A percentile compares a stretch with the other conserved stretches of the same genome.
Conservation (phyloP, 2,888 invertebrate species). For the Melolontha melolontha region DNA sequence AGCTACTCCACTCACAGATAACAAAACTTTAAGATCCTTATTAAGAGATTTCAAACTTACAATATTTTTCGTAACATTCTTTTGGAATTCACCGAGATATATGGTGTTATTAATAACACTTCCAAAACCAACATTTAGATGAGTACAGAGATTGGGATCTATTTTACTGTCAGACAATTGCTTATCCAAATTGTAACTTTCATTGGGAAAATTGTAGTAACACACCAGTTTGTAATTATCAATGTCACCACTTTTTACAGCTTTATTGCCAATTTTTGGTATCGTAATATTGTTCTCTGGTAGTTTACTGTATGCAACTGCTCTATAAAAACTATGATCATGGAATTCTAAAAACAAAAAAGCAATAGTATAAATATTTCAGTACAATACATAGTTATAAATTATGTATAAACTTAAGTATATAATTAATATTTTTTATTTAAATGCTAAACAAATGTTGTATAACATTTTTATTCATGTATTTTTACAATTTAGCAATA, state of each 20-base stretch:
- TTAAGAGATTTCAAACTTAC: slow-evolving; percentile 70
- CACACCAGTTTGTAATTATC: slow-evolving; percentile 69
- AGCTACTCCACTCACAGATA: slow-evolving; percentile 79
- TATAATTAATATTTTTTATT: no score
- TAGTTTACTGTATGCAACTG: slow-evolving; percentile 54
- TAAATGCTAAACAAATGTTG: no score
- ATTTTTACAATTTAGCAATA: no score
- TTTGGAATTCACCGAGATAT: slow-evolving; percentile 65
- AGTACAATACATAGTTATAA: background rate
- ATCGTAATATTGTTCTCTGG: slow-evolving; percentile 46
- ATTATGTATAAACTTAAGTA: no score
- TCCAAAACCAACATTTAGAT: slow-evolving; percentile 84
- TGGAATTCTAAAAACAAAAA: slow-evolving; percentile 51
- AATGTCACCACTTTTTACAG: slow-evolving; percentile 34
- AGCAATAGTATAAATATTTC: background rate
- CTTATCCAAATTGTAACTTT: slow-evolving; percentile 51
- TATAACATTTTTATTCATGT: no score
- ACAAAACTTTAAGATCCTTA: slow-evolving; percentile 78
- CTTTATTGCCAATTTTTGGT: slow-evolving; percentile 46
- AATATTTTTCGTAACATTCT: slow-evolving; percentile 52
- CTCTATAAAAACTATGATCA: slow-evolving; percentile 54
- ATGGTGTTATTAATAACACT: slow-evolving; percentile 73
- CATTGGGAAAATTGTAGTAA: slow-evolving; percentile 75
- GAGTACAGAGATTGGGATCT: slow-evolving; percentile 82
- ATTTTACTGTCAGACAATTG: slow-evolving; percentile 71